A percentile compares a stretch with the other conserved stretches of the same genome.
phyloP scores from a whole-genome alignment of 2,797 vertebrate genomes.

The Bryconaethiops microstoma region DNA sequence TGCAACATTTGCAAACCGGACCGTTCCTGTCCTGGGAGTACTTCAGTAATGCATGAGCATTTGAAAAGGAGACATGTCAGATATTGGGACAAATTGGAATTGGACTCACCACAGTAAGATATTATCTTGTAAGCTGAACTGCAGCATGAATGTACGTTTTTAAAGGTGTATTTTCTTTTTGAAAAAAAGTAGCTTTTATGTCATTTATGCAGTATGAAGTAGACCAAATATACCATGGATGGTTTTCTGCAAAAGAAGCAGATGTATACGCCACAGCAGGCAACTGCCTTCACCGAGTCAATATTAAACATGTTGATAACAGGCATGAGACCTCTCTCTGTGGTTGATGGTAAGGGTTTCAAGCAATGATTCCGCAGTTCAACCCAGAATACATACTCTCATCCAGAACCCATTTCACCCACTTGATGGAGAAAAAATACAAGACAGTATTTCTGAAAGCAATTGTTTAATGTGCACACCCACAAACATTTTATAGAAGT shows the following conservation, averaged over 20 bases:
- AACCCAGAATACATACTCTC: conserved; percentile 34
- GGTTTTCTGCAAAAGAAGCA: conserved; percentile 29
- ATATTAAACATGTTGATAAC: background rate
- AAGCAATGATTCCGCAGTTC: conserved; percentile 35
- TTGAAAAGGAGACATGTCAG: too few species aligned
- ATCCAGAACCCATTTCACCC: conserved; percentile 21
- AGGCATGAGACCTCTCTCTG: conserved; percentile 36
- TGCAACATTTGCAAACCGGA: too few species aligned
- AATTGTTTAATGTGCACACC: background rate
- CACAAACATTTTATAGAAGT: too few species aligned
- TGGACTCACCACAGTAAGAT: too few species aligned
- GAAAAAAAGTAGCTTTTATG: too few species aligned
- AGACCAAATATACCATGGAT: background rate
- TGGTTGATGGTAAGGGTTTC: conserved; percentile 38
- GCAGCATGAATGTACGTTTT: too few species aligned
- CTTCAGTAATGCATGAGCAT: too few species aligned
- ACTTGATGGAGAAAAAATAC: conserved; percentile 36
- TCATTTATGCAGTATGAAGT: background rate
- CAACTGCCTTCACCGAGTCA: conserved; percentile 30
- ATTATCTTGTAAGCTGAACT: too few species aligned
- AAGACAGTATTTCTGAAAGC: conserved; percentile 23
- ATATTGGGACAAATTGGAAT: too few species aligned
- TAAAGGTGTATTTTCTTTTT: too few species aligned
- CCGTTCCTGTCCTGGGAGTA: too few species aligned
- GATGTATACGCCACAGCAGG: conserved; percentile 32